A percentile compares a stretch with the other conserved stretches of the same genome.
Evolutionary conservation across 1,140 invertebrate genomes (phyloP).

Genomic region (Drosophila albomicans): DNA sequence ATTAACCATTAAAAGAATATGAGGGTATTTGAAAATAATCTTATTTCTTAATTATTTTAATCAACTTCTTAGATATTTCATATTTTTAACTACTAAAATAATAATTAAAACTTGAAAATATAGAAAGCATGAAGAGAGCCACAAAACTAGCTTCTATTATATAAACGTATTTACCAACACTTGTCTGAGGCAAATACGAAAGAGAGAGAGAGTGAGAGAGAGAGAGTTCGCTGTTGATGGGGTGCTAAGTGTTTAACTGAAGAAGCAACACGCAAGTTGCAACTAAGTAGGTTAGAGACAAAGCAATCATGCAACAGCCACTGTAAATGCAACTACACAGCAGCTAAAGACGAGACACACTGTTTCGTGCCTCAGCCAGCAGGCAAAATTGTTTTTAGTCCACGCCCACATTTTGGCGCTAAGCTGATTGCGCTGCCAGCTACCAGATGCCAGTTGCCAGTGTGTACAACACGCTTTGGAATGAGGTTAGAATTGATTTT

Average conservation of each 20-base stretch:
- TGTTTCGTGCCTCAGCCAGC: slow-evolving; percentile 23
- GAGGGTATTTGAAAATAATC: too few species aligned
- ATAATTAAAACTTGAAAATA: too few species aligned
- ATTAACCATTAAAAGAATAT: too few species aligned
- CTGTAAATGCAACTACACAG: slow-evolving; percentile 11
- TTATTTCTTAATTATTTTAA: too few species aligned
- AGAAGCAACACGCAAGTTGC: slow-evolving; percentile 48
- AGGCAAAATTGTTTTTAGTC: slow-evolving; percentile 35
- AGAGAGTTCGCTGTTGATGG: slow-evolving; percentile 20
- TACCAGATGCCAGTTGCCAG: slow-evolving; percentile 20
- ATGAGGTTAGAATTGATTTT: slow-evolving; percentile 70
- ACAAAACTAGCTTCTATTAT: background rate
- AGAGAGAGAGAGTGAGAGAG: background rate
- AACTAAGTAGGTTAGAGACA: slow-evolving; percentile 67
- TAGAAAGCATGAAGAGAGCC: too few species aligned
- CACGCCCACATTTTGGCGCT: slow-evolving; percentile 37
- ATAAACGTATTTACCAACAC: slow-evolving; percentile 5
- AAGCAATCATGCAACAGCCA: slow-evolving; percentile 42
- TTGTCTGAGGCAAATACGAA: slow-evolving; percentile 5
- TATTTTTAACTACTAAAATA: too few species aligned
- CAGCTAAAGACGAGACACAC: slow-evolving; percentile 15
- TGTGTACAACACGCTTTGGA: slow-evolving; percentile 35
- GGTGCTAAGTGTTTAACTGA: slow-evolving; percentile 55
- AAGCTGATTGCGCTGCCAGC: slow-evolving; percentile 14
- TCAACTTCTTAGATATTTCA: too few species aligned